These are phyloP conservation scores for Sphyrna mokarran DNA, from an alignment of 2,113 vertebrate genomes.

Conservation along the genomic window DNA sequence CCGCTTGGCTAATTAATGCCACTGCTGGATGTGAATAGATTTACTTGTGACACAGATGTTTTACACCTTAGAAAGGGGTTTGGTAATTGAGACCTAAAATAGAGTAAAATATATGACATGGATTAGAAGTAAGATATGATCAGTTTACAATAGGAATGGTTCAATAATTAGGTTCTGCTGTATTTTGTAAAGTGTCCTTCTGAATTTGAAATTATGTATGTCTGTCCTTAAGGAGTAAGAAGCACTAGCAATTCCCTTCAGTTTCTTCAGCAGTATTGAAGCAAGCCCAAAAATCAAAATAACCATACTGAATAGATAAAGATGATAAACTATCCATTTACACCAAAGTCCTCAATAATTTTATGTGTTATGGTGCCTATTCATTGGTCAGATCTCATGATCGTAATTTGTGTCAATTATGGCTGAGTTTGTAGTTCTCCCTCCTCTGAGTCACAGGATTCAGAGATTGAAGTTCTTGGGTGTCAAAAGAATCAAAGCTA, in stretches of 20 bases:
- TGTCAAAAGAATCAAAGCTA: too few relatives aligned
- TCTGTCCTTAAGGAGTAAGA: background rate
- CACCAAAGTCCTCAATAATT: too few relatives aligned
- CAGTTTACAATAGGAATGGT: background rate
- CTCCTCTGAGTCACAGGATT: too few relatives aligned
- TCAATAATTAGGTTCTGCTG: background rate
- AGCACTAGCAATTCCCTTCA: background rate
- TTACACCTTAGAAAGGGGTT: background rate
- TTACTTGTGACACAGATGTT: background rate
- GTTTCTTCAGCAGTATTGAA: constrained; percentile 1
- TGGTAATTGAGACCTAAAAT: background rate
- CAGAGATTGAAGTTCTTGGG: too few relatives aligned
- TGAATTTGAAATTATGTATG: background rate
- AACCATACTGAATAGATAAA: background rate
- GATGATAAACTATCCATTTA: too few relatives aligned
- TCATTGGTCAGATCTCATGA: background rate
- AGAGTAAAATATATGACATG: background rate
- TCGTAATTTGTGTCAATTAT: background rate
- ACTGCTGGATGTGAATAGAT: background rate
- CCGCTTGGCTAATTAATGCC: background rate
- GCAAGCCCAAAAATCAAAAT: too few relatives aligned
- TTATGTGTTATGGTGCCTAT: background rate
- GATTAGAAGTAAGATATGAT: background rate
- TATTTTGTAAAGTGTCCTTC: background rate
- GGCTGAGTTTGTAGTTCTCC: too few relatives aligned